Conservation (phyloP, 1,140 invertebrate genomes). For the Sarcophaga bullata region DNA sequence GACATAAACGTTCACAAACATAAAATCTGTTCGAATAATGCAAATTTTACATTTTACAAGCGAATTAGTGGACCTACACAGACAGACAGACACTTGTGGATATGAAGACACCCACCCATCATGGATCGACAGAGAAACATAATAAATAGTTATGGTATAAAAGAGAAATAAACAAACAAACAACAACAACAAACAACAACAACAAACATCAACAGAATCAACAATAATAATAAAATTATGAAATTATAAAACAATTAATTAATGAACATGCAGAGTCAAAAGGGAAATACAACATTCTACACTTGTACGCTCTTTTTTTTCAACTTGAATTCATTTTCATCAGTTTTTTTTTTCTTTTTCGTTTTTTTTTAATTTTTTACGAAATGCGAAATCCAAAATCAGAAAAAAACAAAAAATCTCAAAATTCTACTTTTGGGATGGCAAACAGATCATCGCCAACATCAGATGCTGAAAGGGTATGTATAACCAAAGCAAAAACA, state of each 20-base stretch:
- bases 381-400: neutral
- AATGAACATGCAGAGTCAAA: slow-evolving; percentile 37
- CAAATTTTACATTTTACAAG: slow-evolving; percentile 13
- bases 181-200: neutral
- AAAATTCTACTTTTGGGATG: neutral
- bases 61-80: neutral
- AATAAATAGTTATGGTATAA: neutral
- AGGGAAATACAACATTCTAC: slow-evolving; percentile 19
- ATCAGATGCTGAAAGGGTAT: neutral
- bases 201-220: neutral
- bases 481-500: neutral
- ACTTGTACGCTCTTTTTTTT: neutral
- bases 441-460: neutral
- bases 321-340: slow-evolving; percentile 18
- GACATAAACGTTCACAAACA: slow-evolving; percentile 6
- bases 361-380: too few species aligned
- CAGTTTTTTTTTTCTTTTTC: too few species aligned
- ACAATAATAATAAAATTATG: neutral
- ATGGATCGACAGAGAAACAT: neutral
- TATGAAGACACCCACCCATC: neutral
- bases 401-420: neutral
- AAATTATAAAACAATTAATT: slow-evolving; percentile 36
- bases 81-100: neutral
- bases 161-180: slow-evolving; percentile 13
- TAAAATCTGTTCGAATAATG: slow-evolving; percentile 6